phyloP scores from a whole-genome alignment of 1,140 invertebrate genomes.

The Muscidifurax raptorellus region DNA sequence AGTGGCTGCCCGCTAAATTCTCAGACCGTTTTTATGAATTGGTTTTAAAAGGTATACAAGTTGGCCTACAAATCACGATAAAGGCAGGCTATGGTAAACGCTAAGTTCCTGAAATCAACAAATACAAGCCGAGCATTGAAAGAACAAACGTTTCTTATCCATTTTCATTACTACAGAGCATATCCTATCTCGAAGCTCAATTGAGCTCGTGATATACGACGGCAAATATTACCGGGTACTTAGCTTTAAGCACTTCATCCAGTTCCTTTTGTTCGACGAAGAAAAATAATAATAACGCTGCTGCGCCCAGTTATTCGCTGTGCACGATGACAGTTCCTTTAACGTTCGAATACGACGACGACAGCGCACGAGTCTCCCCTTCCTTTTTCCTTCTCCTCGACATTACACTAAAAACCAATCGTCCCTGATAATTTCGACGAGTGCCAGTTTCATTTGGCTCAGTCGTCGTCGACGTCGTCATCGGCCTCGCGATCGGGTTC shows the following conservation, averaged over 20 bases:
- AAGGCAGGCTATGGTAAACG: background rate
- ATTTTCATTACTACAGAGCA: background rate
- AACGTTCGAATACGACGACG: background rate
- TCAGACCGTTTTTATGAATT: too few species aligned
- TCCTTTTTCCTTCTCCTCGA: background rate
- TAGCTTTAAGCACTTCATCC: constrained; percentile 30
- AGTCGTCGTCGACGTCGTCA: background rate
- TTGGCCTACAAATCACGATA: background rate
- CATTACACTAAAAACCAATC: constrained; percentile 47
- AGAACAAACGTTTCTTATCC: constrained; percentile 12
- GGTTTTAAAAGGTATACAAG: too few species aligned
- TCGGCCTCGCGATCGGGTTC: background rate
- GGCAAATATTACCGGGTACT: constrained; percentile 17
- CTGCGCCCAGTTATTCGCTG: background rate
- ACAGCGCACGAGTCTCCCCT: background rate
- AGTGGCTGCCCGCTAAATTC: too few species aligned
- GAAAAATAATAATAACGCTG: constrained; percentile 20
- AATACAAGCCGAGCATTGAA: background rate
- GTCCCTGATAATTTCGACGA: constrained; percentile 46
- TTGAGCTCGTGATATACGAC: constrained; percentile 19
- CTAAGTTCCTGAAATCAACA: background rate
- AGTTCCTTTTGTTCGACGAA: background rate
- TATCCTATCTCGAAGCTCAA: constrained; percentile 5
- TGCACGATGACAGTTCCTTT: background rate
- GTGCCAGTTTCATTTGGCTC: constrained; percentile 10